Evolutionary conservation across 2,888 invertebrate species (phyloP), one percentile per base, ranked within the genome.

Genomic region (Globia sparganii): DNA sequence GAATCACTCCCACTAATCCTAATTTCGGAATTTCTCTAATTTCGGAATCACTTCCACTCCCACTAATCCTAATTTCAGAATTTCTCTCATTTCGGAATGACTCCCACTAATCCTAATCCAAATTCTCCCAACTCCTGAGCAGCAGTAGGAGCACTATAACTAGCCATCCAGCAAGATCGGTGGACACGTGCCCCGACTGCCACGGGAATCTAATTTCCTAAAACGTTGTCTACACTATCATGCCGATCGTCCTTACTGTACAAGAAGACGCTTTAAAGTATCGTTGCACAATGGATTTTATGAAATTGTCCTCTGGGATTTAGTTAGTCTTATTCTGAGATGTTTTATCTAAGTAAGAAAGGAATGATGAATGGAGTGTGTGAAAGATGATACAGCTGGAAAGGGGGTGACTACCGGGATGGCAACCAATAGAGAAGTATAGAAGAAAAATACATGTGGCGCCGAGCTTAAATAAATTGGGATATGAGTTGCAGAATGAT

Each of bases 161-260:
- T 89, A 91, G 90, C 86, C 85, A 91, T 91, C 91, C 91, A 91
- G 91, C 87, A 86, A 89, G 89, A 90, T 86, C 89, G 90, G 85
- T 82, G 78, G 80, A 89, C 93, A 94, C 95, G 95, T 95, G 95
- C 92, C 87, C 66, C 82, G 94, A 94, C 94, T 95, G 85, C 93
- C 86, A 92, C 89, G 86, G 86, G 90, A 93, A 95, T 94, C 93
- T 95, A 94, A 95, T 95, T 95, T 94, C 94, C 94, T 91, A 93
- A 92, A 92, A 91, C 93, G 93, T 94, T 94, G 94, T 94, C 94
- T 94, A 88, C 90, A 89, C 91, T 91, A 91, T 91, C 91, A 90
- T 80, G 62, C 49, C 73, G 43, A 87, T 85, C 86, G 72, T 73
- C 77, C 83, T 80, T 73, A 65, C 64, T 68, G 76, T 81, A 81